A percentile compares a stretch with the other conserved stretches of the same genome.
Conservation (phyloP, 2,888 invertebrate genomes). For the Brachynemurus nebulosus region DNA sequence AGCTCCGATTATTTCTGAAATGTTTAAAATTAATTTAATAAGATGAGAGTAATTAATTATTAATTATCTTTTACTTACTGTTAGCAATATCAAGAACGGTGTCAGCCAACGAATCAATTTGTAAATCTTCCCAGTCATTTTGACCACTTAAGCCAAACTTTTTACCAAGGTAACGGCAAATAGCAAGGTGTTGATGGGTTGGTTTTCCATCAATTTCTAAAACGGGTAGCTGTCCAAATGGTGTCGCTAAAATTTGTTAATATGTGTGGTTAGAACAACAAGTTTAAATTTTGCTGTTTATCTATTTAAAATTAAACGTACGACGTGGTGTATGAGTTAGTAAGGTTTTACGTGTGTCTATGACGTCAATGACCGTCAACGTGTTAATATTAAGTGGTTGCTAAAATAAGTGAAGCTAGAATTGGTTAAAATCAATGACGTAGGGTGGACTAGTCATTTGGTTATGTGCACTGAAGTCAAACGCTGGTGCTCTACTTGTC, state of each 20-base stretch:
- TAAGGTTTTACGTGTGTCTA: no score
- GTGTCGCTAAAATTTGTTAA: constrained; percentile 33
- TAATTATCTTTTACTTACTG: constrained; percentile 34
- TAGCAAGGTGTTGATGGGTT: constrained; percentile 43
- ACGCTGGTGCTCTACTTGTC: no score
- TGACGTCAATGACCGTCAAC: no score
- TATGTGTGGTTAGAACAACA: neutral
- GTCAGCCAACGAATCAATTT: constrained; percentile 47
- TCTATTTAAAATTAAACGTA: no score
- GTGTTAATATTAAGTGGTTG: no score
- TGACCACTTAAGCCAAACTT: constrained; percentile 42
- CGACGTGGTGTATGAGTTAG: no score
- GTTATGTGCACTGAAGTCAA: no score
- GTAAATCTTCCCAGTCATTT: constrained; percentile 41
- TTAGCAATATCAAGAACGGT: constrained; percentile 43
- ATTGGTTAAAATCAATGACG: no score
- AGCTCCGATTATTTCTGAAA: constrained; percentile 33
- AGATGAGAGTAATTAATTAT: neutral
- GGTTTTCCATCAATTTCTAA: constrained; percentile 47
- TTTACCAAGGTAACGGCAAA: constrained; percentile 46
- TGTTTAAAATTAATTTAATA: constrained; percentile 2
- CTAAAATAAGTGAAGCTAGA: no score
- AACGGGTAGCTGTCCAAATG: constrained; percentile 49
- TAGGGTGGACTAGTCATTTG: no score
- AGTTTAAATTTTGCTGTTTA: neutral